Conservation (phyloP, 2,888 invertebrate species). For the Taenaris catops region DNA sequence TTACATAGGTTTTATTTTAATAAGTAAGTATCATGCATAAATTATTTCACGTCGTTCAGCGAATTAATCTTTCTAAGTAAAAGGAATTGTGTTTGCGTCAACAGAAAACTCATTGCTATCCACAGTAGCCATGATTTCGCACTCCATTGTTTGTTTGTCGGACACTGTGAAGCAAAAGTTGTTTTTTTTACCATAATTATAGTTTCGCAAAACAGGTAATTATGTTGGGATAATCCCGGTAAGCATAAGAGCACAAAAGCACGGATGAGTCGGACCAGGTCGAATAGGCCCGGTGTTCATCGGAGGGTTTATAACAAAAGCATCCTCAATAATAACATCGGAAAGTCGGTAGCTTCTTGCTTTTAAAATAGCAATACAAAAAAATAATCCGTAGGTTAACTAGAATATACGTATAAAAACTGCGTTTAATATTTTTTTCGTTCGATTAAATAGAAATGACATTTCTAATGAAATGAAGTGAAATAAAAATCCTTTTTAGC, state of each 20-base stretch:
- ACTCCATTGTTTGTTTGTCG: slow-evolving; percentile 44
- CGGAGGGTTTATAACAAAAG: slow-evolving; percentile 57
- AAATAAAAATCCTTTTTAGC: no score
- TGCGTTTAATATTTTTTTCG: slow-evolving; percentile 16
- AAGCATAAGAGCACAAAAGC: slow-evolving; percentile 54
- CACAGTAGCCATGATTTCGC: slow-evolving; percentile 36
- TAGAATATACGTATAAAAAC: no score
- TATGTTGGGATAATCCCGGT: slow-evolving; percentile 63
- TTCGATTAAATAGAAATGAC: background rate
- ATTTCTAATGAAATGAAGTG: no score
- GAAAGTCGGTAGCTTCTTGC: slow-evolving; percentile 77
- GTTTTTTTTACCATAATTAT: slow-evolving; percentile 54
- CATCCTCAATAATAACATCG: slow-evolving; percentile 62
- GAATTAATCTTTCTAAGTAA: no score
- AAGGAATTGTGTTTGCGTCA: no score
- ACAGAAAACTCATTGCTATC: slow-evolving; percentile 22
- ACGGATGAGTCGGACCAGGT: slow-evolving; percentile 41
- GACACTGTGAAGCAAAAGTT: slow-evolving; percentile 47
- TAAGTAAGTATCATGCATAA: no score
- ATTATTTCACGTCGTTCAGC: no score
- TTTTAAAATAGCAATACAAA: slow-evolving; percentile 55
- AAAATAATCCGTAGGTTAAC: slow-evolving; percentile 34
- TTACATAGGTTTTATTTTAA: no score
- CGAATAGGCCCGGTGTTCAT: slow-evolving; percentile 52
- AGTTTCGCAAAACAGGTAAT: slow-evolving; percentile 71